Percentiles rank a stretch among this genome's conserved stretches.
Evolutionary conservation across 2,113 vertebrate species (phyloP).

Genomic region (Dolichallabes microphthalmus): DNA sequence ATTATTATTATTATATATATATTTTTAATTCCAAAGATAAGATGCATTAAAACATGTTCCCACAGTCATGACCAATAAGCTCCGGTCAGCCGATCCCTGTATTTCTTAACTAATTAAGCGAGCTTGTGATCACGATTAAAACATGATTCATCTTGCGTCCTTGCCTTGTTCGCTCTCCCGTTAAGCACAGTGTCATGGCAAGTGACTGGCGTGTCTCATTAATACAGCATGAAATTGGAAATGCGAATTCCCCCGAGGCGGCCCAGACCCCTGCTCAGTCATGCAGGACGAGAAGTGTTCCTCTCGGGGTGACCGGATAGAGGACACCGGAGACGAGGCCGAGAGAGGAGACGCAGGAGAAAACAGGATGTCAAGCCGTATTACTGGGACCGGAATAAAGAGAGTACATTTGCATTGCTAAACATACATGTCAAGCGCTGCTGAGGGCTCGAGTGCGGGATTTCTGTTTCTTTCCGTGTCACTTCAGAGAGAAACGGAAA

Average conservation of each 20-base stretch:
- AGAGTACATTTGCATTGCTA: slow-evolving; percentile 42
- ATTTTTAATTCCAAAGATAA: not conserved
- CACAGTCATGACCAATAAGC: not conserved
- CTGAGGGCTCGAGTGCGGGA: slow-evolving; percentile 8
- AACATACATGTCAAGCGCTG: slow-evolving; percentile 44
- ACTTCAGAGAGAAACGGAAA: not conserved
- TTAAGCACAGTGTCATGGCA: slow-evolving; percentile 42
- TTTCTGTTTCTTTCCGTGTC: slow-evolving; percentile 9
- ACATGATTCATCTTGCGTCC: not conserved
- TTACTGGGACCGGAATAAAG: slow-evolving; percentile 26
- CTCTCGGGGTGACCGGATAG: slow-evolving; percentile 38
- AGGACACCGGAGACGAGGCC: slow-evolving; percentile 29
- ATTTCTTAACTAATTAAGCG: not conserved
- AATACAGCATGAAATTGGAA: slow-evolving; percentile 67
- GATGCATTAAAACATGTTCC: not conserved
- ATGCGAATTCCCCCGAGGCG: slow-evolving; percentile 51
- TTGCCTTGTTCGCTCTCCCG: slow-evolving; percentile 6
- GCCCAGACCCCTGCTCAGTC: slow-evolving; percentile 42
- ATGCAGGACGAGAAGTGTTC: slow-evolving; percentile 49
- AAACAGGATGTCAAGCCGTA: slow-evolving; percentile 31
- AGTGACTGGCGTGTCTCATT: slow-evolving; percentile 60
- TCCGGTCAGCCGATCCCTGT: not conserved
- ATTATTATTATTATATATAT: too few species aligned
- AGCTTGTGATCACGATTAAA: not conserved
- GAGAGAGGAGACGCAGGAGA: slow-evolving; percentile 12